Conservation (phyloP, 2,888 invertebrate species). For the Protonemura montana region DNA sequence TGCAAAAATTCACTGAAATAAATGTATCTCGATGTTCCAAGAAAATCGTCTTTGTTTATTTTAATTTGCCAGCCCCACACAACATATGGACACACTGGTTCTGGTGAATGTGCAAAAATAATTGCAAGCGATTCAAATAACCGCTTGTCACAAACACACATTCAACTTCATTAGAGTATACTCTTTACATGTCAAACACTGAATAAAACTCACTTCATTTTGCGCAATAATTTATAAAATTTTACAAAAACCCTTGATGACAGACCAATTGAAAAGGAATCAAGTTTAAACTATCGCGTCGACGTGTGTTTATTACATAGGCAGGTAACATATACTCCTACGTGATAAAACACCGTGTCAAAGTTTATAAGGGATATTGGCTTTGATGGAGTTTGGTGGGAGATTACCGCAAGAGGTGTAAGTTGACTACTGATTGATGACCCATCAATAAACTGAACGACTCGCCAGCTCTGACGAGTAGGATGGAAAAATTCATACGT, state of each 20-base stretch:
- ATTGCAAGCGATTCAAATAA: not conserved
- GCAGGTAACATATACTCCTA: not conserved
- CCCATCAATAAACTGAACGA: not conserved
- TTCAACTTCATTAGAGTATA: not conserved
- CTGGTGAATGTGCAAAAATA: not conserved
- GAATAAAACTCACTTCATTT: not conserved
- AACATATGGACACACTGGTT: not conserved
- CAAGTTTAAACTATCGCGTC: not conserved
- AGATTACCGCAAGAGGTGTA: not conserved
- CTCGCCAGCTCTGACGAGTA: not conserved
- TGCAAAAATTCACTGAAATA: not conserved
- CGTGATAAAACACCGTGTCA: not conserved
- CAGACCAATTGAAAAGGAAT: slow-evolving; percentile 12
- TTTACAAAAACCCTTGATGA: not conserved
- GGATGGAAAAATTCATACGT: not conserved
- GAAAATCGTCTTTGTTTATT: not conserved
- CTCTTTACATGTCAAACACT: slow-evolving; percentile 7
- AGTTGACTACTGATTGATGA: not conserved
- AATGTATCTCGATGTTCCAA: not conserved
- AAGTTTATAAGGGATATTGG: not conserved
- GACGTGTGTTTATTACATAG: not conserved
- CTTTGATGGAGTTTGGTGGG: not conserved
- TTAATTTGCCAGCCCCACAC: not conserved
- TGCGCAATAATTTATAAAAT: not conserved
- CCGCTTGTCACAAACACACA: not conserved